Percentiles rank a stretch among this genome's conserved stretches.
These are phyloP conservation scores for Glossophaga mutica DNA, from an alignment of 2,797 vertebrate species.

Conservation along the genomic window DNA sequence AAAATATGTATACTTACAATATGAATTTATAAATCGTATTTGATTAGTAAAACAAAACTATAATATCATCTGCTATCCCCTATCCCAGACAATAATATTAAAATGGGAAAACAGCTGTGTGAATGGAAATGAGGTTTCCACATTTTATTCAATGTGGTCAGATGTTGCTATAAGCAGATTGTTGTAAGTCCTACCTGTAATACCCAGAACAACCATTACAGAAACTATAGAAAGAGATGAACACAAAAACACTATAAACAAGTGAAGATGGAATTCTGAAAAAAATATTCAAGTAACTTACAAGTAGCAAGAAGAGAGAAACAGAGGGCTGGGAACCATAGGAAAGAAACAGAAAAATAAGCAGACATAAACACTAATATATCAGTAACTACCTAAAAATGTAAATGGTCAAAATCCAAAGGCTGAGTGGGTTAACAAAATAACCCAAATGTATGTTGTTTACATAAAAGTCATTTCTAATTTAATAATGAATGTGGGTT, in stretches of 20 bases:
- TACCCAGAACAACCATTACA: background rate
- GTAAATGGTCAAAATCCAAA: background rate
- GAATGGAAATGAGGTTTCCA: background rate
- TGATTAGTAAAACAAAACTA: background rate
- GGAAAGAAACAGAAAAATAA: background rate
- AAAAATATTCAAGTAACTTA: background rate
- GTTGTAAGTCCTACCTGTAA: background rate
- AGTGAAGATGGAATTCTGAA: background rate
- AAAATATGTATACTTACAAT: background rate
- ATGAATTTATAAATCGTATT: background rate
- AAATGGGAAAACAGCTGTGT: background rate
- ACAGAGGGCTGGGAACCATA: background rate
- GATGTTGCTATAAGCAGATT: background rate
- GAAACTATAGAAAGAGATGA: background rate
- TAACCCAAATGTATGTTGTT: background rate
- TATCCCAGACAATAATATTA: background rate
- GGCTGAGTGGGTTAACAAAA: background rate
- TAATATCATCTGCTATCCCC: background rate
- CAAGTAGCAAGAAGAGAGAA: background rate
- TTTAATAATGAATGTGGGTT: background rate
- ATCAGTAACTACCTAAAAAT: background rate
- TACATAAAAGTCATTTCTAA: background rate
- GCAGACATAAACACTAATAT: background rate
- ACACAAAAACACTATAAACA: background rate
- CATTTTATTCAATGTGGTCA: background rate